Base-by-base conservation (phyloP, 2,113 vertebrate genomes). In the Rhabdornis inornatus region DNA sequence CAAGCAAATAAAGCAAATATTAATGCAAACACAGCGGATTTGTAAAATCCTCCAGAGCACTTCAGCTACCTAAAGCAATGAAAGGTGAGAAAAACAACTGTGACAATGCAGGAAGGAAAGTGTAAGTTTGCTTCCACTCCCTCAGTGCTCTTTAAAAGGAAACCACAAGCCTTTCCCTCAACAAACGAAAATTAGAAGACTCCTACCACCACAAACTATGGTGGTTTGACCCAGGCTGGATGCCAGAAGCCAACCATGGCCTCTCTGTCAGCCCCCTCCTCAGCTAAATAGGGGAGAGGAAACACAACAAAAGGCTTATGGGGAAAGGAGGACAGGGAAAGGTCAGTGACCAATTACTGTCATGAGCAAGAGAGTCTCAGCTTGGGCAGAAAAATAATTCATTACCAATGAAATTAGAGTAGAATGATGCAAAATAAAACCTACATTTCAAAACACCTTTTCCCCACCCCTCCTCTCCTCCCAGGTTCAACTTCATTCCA, bases 121-220 rank as follows among this genome's bases (percentile, higher is more conserved):
- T 2, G 21, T 7, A 33, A 60, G 45, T 13, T 72, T 24, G 15
- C 35, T 64, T 25, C 42, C 10, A 18, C 7, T 14, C n/a, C 15
- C 17, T 18, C 19, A 2, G 8, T 4, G 37, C 35, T 55, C 57
- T 57, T 10, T 19, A 52, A 65, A 33, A 7, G 25, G 15, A 55
- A 59, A 74, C 22, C 0, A 15, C 4, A 8, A 4, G 1, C 13
- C 12, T 25, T 40, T 37, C 44, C 50, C 28, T 24, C n/a, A 21
- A 18, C 45, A 24, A 31, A 6, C 30, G 39, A 24, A 49, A 39
- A 13, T 13, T 2, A 16, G 19, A 33, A 33, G 11, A 45, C 16
- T 37, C 20, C 37, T 28, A 13, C 8, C 16, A 13, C 21, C 25
- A 15, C 3, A 4, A 65, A 7, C 6, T 30, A 11, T 8, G 8